Conservation (phyloP, 23 tunicate species). For the Diplosoma virens region DNA sequence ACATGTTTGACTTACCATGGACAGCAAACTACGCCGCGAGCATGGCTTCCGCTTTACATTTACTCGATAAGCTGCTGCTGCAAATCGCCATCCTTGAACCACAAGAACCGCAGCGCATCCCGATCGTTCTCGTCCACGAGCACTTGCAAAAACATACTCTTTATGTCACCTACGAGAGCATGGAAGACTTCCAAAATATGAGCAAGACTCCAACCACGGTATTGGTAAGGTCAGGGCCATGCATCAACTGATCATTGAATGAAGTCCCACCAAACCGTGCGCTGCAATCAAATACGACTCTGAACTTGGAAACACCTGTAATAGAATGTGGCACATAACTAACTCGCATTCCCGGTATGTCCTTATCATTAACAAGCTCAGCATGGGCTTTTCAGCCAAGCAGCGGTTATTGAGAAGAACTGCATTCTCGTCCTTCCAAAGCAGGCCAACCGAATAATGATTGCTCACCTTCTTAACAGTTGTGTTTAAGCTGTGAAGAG, state of each 20-base stretch:
- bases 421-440: background rate
- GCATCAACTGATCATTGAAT: background rate
- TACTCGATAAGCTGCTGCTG: background rate
- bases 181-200: background rate
- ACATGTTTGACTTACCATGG: background rate
- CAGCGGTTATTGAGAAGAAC: background rate
- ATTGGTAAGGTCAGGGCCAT: background rate
- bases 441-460: background rate
- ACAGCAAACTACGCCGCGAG: background rate
- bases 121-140: conserved; percentile 1
- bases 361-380: background rate
- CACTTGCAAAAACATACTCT: background rate
- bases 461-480: background rate
- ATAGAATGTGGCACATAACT: background rate
- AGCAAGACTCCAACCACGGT: background rate
- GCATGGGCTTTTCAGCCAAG: background rate
- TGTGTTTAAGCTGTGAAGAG: background rate
- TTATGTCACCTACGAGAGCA: background rate
- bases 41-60: background rate
- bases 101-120: background rate
- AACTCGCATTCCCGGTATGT: background rate
- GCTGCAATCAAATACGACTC: background rate
- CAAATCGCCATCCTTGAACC: background rate
- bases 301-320: background rate
- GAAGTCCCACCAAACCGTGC: background rate